Conservation (phyloP, 1,140 invertebrate species). For the Octopus sinensis region DNA sequence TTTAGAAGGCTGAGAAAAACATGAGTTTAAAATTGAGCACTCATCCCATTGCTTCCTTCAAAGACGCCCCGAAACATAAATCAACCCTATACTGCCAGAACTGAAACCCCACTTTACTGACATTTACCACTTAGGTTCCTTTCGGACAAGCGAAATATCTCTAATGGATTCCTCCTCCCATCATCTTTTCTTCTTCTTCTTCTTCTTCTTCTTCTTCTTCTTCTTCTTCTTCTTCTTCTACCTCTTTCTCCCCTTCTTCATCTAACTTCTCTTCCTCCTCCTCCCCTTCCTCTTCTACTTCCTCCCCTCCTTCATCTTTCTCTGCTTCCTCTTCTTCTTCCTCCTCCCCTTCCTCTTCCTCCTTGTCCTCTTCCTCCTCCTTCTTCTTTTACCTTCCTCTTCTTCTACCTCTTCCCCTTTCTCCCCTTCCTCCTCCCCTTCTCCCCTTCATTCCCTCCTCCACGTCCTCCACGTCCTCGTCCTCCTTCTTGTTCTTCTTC, state of each 20-base stretch:
- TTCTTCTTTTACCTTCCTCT: not conserved
- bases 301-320: conserved; percentile 25
- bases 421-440: not conserved
- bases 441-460: not conserved
- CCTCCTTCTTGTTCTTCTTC: not conserved
- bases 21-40: too few species aligned
- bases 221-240: conserved; percentile 13
- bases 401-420: not conserved
- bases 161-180: conserved; percentile 13
- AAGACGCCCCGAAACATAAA: too few species aligned
- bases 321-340: not conserved
- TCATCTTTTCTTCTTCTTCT: conserved; percentile 16
- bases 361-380: not conserved
- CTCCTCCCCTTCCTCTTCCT: not conserved
- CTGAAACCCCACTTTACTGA: too few species aligned
- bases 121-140: too few species aligned
- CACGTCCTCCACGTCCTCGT: not conserved
- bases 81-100: too few species aligned
- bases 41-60: too few species aligned
- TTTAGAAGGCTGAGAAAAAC: too few species aligned
- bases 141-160: too few species aligned
- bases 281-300: conserved; percentile 25
- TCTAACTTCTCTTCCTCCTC: conserved; percentile 26
- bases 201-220: conserved; percentile 10
- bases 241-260: conserved; percentile 30